These are phyloP conservation scores for Mionectes olivaceus DNA, from an alignment of 2,797 vertebrate species.

Conservation along the genomic window DNA sequence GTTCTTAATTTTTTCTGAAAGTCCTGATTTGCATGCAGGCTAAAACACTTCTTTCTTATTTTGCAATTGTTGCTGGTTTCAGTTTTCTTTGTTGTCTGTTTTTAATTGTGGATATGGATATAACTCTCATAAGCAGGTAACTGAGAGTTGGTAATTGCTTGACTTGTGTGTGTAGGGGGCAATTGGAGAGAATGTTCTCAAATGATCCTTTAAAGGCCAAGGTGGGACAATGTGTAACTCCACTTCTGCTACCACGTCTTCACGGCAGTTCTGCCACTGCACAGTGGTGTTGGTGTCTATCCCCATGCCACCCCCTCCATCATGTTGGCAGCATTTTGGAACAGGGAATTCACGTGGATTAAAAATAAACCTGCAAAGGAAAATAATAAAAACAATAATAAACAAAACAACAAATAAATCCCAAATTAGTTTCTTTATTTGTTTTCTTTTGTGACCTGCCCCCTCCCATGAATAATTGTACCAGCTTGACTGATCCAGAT, in stretches of 20 bases:
- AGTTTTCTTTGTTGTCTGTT: neutral
- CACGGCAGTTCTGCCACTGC: neutral
- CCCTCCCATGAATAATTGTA: neutral
- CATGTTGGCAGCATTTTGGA: neutral
- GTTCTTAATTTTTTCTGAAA: neutral
- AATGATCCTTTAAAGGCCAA: neutral
- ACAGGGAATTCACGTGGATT: neutral
- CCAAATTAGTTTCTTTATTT: neutral
- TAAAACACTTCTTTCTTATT: neutral
- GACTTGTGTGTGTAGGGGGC: accelerated
- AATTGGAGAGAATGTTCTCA: neutral
- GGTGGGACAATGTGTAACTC: neutral
- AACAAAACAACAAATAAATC: neutral
- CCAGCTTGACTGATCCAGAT: accelerated
- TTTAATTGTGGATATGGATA: neutral
- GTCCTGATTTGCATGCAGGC: neutral
- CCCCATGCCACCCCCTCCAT: neutral
- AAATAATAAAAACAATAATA: neutral
- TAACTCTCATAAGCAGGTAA: neutral
- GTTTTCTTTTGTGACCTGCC: neutral
- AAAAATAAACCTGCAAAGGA: neutral
- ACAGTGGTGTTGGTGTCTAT: neutral
- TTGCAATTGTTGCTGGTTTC: neutral
- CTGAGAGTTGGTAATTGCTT: neutral
- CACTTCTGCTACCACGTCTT: neutral